Percentiles rank a stretch among this genome's conserved stretches.
These are phyloP conservation scores for Chionomys nivalis DNA, from an alignment of 2,113 vertebrate species.

Conservation along the genomic window DNA sequence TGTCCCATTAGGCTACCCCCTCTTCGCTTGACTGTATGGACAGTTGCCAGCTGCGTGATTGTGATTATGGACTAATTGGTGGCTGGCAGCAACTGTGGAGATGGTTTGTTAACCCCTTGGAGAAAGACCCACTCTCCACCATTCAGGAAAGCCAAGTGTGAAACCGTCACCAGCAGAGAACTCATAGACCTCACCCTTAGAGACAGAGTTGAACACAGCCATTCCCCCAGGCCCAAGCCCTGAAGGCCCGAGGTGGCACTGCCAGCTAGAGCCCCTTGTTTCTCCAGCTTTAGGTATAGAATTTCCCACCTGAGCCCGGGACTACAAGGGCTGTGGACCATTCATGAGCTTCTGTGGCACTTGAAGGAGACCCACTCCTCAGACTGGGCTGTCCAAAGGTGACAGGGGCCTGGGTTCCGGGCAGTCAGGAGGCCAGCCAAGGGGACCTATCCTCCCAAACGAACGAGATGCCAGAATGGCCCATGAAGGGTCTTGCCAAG, in stretches of 20 bases:
- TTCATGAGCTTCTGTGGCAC: slow-evolving; percentile 1
- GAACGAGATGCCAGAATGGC: neutral
- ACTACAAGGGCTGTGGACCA: neutral
- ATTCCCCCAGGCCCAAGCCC: neutral
- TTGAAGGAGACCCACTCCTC: slow-evolving; percentile 11
- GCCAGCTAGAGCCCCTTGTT: slow-evolving; percentile 1
- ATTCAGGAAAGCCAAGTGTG: slow-evolving; percentile 42
- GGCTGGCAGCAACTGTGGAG: slow-evolving; percentile 55
- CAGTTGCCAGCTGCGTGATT: slow-evolving; percentile 68
- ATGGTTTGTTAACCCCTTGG: slow-evolving; percentile 61
- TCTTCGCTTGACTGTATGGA: slow-evolving; percentile 58
- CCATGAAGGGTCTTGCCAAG: slow-evolving; percentile 42
- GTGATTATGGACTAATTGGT: slow-evolving; percentile 75
- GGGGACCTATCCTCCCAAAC: neutral
- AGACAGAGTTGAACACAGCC: neutral
- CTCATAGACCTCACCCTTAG: neutral
- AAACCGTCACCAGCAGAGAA: slow-evolving; percentile 12
- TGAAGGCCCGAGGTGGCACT: neutral
- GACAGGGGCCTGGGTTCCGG: neutral
- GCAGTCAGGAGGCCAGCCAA: neutral
- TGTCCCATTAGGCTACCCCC: slow-evolving; percentile 57
- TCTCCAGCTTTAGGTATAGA: slow-evolving; percentile 23
- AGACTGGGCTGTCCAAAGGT: slow-evolving; percentile 6
- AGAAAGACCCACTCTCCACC: slow-evolving; percentile 16
- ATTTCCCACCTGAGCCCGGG: neutral